Evolutionary conservation across 2,888 invertebrate genomes (phyloP).

Genomic region (Dasypolia templi): DNA sequence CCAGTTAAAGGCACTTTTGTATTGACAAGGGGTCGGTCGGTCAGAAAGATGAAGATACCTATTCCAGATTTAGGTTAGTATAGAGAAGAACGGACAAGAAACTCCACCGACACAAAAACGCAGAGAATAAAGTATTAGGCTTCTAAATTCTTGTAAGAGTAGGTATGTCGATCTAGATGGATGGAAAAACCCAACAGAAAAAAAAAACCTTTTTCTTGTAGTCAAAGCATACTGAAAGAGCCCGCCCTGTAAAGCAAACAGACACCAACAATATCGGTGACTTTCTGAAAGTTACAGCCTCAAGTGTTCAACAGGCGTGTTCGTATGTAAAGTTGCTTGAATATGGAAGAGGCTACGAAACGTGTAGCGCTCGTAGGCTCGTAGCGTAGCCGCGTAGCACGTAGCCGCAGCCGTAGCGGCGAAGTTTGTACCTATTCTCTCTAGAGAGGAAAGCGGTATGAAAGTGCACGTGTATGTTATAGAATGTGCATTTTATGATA

Average conservation of each 20-base stretch:
- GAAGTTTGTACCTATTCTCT: constrained; percentile 20
- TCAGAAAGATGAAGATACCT: not conserved
- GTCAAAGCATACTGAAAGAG: constrained; percentile 22
- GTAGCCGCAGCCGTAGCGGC: constrained; percentile 45
- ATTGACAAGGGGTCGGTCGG: not conserved
- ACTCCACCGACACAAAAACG: not conserved
- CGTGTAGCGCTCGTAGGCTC: constrained; percentile 54
- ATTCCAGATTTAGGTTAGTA: not conserved
- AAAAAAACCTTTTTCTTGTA: not conserved
- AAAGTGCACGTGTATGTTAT: constrained; percentile 10
- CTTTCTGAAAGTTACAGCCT: constrained; percentile 36
- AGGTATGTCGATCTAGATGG: no score
- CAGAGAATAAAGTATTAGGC: not conserved
- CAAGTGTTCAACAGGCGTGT: constrained; percentile 54
- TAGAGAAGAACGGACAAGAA: not conserved
- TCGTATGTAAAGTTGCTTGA: constrained; percentile 49
- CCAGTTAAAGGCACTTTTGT: not conserved
- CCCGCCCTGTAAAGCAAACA: constrained; percentile 36
- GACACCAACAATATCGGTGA: constrained; percentile 46
- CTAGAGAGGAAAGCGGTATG: constrained; percentile 18
- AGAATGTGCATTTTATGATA: constrained; percentile 17
- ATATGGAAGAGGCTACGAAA: constrained; percentile 48
- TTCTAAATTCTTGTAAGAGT: not conserved
- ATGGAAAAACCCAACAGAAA: not conserved
- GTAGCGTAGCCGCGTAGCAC: constrained; percentile 58